A percentile compares a stretch with the other conserved stretches of the same genome.
Conservation (phyloP, 1,140 invertebrate genomes). For the Battus philenor region DNA sequence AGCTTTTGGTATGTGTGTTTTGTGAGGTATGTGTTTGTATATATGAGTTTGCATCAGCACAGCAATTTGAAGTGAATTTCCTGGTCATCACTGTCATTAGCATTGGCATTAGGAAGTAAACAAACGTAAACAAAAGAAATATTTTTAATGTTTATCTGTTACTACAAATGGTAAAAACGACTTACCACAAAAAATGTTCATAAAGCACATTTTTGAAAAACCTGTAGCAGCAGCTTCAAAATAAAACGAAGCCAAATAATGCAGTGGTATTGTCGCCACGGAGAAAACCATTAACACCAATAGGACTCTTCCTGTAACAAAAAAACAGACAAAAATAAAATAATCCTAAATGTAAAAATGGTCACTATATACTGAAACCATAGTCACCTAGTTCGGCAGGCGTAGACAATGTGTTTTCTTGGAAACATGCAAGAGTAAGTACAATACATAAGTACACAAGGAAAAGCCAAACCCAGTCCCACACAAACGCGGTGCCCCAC, state of each 20-base stretch:
- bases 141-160: too few relatives aligned
- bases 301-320: conserved; percentile 69
- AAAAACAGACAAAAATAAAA: conserved; percentile 8
- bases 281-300: conserved; percentile 73
- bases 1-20: too few relatives aligned
- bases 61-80: too few relatives aligned
- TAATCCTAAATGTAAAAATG: neutral
- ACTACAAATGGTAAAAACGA: conserved; percentile 12
- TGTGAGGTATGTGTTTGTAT: neutral
- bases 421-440: conserved; percentile 75
- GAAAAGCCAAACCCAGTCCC: conserved; percentile 83
- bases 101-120: neutral
- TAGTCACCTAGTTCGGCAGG: conserved; percentile 70
- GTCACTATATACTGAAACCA: too few relatives aligned
- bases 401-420: conserved; percentile 76
- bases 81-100: too few relatives aligned
- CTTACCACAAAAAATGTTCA: conserved; percentile 83
- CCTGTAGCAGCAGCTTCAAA: conserved; percentile 82
- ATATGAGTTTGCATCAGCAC: neutral
- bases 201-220: conserved; percentile 84
- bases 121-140: neutral
- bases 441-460: conserved; percentile 74
- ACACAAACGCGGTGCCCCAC: conserved; percentile 83
- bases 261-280: conserved; percentile 72
- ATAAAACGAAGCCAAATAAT: conserved; percentile 63